Percentiles rank a stretch among this genome's conserved stretches.
Evolutionary conservation across 53 echinoderm and acorn worm genomes (phyloP).

Genomic region (Zoroaster sp.): DNA sequence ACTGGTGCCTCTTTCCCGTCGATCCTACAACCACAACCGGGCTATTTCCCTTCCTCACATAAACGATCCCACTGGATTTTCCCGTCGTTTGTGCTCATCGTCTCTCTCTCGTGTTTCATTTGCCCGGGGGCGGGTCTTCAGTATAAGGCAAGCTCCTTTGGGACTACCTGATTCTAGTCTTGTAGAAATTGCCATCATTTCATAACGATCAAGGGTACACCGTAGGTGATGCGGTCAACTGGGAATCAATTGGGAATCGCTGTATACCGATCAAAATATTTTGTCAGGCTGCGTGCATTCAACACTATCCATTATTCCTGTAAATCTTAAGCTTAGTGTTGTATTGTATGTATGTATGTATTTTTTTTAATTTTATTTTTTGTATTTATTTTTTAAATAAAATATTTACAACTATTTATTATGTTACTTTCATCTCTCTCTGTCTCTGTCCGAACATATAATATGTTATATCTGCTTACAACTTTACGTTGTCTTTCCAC

Average conservation of each 20-base stretch:
- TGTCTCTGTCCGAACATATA: too few relatives aligned
- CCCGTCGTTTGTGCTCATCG: background rate
- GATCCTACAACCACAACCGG: slow-evolving; percentile 13
- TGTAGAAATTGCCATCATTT: slow-evolving; percentile 15
- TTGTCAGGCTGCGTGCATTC: slow-evolving; percentile 40
- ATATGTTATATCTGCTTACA: too few relatives aligned
- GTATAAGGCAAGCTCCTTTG: slow-evolving; percentile 23
- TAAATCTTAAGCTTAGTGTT: slow-evolving; percentile 22
- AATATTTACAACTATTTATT: too few relatives aligned
- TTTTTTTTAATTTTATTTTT: too few relatives aligned
- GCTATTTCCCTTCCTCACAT: background rate
- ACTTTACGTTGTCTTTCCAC: too few relatives aligned
- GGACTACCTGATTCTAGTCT: slow-evolving; percentile 26
- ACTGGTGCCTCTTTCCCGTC: background rate
- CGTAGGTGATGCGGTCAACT: slow-evolving; percentile 11
- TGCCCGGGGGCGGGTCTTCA: slow-evolving; percentile 33
- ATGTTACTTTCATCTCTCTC: too few relatives aligned
- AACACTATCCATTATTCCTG: background rate
- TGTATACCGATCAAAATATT: slow-evolving; percentile 1
- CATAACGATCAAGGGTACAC: slow-evolving; percentile 8
- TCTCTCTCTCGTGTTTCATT: slow-evolving; percentile 37
- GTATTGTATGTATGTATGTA: too few relatives aligned
- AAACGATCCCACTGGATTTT: slow-evolving; percentile 4
- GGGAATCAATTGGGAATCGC: slow-evolving; percentile 28
- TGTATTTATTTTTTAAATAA: background rate